These are phyloP conservation scores for Paradoxurus hermaphroditus DNA, from an alignment of 2,113 vertebrate species.

Conservation along the genomic window DNA sequence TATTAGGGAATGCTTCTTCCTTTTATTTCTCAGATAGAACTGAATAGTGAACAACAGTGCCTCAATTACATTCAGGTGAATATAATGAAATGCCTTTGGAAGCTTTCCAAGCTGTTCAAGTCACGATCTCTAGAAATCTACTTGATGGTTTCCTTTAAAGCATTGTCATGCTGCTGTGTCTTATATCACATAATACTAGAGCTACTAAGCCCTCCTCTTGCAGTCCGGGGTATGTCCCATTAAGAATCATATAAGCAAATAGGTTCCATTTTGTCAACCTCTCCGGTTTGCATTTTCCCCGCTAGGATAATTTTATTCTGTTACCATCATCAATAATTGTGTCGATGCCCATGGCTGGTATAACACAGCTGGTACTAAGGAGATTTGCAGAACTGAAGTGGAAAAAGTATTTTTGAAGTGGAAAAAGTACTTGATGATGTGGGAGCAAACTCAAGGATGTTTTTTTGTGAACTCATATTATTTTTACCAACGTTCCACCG, in stretches of 20 bases:
- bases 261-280: neutral
- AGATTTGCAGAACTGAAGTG: neutral
- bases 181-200: neutral
- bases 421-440: neutral
- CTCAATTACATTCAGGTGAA: neutral
- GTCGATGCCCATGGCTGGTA: neutral
- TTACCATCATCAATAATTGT: neutral
- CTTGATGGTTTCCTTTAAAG: neutral
- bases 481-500: neutral
- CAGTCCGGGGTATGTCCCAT: fast-evolving
- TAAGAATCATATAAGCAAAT: neutral
- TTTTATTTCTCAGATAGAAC: neutral
- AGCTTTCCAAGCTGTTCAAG: neutral
- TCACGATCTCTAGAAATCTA: neutral
- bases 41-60: neutral
- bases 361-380: neutral
- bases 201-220: neutral
- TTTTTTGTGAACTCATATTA: neutral
- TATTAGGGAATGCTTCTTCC: neutral
- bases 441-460: neutral
- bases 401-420: neutral
- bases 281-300: neutral
- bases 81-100: neutral
- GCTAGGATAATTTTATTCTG: neutral
- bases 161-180: neutral